Base-by-base conservation (phyloP, 2,113 vertebrate genomes). In the Labeo catla region DNA sequence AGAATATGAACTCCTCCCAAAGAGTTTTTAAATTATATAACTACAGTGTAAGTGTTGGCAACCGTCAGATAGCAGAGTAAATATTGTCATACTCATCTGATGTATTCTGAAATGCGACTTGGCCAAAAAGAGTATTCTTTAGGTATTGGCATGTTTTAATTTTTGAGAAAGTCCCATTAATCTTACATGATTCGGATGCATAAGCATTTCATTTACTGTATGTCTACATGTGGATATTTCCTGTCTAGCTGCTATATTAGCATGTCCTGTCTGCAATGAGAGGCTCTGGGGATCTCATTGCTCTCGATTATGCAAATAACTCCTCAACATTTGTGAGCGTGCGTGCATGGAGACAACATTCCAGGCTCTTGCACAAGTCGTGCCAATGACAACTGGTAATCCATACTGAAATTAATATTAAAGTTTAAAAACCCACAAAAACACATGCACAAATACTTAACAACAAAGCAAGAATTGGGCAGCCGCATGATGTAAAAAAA, bases 401-500 rank as follows among this genome's bases (percentile, higher is more conserved):
- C 83, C 92, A 91, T 76, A 90, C 76, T 88, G 77, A 89, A 92
- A 95, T 59, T 87, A 92, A 90, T 92, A 93, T 88, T 90, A 93
- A 92, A 89, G 90, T 88, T 59, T 72, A 74, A 59, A 59, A 59
- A 59, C 21, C 21, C 59, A 59, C 77, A 76, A 11, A 39, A 39
- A 39, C 39, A 39, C 39, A 39, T 39, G 39, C 39, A 39, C 2
- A 34, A 23, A 50, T 39, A 15, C 76, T 59, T 72, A 12, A 52
- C 63, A 83, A 77, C 65, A 54, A 72, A 54, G 54, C 59, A 68
- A 70, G 70, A 73, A 84, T 43, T 76, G 21, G 7, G 54, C 21
- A 66, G 43, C 86, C 21, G 19, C 21, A 80, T 92, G 88, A 93
- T 91, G 90, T 94, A 66, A 78, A 76, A 74, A 88, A 82, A 34